Evolutionary conservation across 2,113 vertebrate species (phyloP).

Genomic region (Myocastor coypus): DNA sequence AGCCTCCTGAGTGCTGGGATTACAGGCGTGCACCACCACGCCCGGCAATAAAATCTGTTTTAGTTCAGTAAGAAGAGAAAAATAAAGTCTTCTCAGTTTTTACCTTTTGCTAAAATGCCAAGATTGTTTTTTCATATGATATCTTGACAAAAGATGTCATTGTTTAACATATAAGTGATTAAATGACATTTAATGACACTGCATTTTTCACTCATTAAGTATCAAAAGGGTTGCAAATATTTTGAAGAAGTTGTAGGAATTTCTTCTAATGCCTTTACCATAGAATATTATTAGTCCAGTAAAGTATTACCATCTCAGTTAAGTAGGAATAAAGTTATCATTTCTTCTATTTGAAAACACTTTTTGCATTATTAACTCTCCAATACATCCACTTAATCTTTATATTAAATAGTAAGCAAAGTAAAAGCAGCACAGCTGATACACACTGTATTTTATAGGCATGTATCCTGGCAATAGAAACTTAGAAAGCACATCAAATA

Average conservation of each 20-base stretch:
- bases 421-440: conserved; percentile 6
- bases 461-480: neutral
- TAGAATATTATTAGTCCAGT: neutral
- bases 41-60: too few relatives aligned
- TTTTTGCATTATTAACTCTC: conserved; percentile 17
- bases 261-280: neutral
- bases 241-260: conserved; percentile 18
- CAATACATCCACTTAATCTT: neutral
- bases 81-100: conserved; percentile 5
- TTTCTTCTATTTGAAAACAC: neutral
- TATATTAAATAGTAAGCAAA: conserved; percentile 41
- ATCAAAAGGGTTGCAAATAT: neutral
- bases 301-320: neutral
- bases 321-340: neutral
- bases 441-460: neutral
- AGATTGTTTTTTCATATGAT: neutral
- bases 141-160: neutral
- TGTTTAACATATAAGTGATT: conserved; percentile 5
- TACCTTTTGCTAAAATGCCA: conserved; percentile 46
- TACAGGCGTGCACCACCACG: too few relatives aligned
- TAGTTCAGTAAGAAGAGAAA: conserved; percentile 27
- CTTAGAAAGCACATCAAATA: neutral
- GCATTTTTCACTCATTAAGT: neutral
- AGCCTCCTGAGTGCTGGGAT: too few relatives aligned
- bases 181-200: neutral